Base-by-base conservation (phyloP, 1,140 invertebrate species). In the Campoletis sonorensis region DNA sequence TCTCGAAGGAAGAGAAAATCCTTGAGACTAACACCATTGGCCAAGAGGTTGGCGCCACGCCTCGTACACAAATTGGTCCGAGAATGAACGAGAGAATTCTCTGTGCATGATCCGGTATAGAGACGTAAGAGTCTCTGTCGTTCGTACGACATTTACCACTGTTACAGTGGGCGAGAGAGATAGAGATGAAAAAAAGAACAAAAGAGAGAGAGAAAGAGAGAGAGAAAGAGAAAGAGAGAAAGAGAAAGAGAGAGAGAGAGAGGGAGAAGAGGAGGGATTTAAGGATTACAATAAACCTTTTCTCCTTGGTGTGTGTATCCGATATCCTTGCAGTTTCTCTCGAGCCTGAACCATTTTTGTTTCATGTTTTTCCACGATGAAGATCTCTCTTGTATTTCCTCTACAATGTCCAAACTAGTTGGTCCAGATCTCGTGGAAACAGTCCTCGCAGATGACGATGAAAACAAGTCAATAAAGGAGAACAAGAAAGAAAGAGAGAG, bases 41-140 rank as follows among this genome's bases (percentile, higher is more conserved):
- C 76, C 64, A 78, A 78, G 54, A 16, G 23, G 23, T 16, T 58
- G 58, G 64, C 72, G 76, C 58, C 76, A 78, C 76, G 76, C 76
- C 76, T 78, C 76, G 58, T 78, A 30, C 76, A 78, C 51, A 54
- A 78, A 78, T 78, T 78, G 76, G 76, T 58, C 67, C 64, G 58
- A 64, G 23, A 64, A 23, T 54, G 30, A 11, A 27, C 72, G 54
- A 45, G 13, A 26, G 54, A 23, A 49, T 45, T 75, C 49, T 15
- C 51, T 21, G 21, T 23, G 21, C 18, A 23, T 23, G n/a, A 61
- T 26, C 49, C 51, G n/a, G 58, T 51, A 78, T 78, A 78, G 67
- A 78, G 76, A 78, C 76, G 76, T 78, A 78, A 78, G 27, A 68
- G 72, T 54, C 49, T 45, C 54, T 58, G 72, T 75, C 72, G 72